A percentile compares a stretch with the other conserved stretches of the same genome.
Conservation (phyloP, 1,140 invertebrate species). For the Lithobius niger region DNA sequence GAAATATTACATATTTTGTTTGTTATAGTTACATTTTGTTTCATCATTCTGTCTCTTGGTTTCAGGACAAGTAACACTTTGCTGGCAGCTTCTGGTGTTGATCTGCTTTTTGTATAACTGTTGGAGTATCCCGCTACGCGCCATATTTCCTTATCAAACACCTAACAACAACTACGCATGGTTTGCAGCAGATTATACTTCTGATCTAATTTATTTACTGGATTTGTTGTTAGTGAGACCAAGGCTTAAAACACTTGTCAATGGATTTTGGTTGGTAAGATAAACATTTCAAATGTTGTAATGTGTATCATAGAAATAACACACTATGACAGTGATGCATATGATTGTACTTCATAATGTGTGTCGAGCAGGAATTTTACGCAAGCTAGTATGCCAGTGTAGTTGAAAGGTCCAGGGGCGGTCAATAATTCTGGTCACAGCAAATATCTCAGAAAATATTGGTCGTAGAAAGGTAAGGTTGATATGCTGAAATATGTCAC, state of each 20-base stretch:
- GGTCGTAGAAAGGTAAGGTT: too few species aligned
- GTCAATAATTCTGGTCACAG: not conserved
- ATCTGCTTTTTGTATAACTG: conserved; percentile 74
- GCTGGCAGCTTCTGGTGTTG: conserved; percentile 68
- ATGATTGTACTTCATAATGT: not conserved
- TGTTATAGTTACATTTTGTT: too few species aligned
- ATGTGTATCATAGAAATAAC: not conserved
- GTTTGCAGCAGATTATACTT: conserved; percentile 61
- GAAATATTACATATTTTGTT: too few species aligned
- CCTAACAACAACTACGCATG: conserved; percentile 51
- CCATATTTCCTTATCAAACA: conserved; percentile 71
- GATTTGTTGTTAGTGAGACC: conserved; percentile 71
- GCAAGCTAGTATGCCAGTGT: too few species aligned
- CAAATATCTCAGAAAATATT: not conserved
- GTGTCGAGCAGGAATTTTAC: not conserved
- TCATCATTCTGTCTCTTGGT: too few species aligned
- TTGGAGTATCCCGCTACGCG: conserved; percentile 66
- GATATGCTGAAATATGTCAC: too few species aligned
- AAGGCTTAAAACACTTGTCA: conserved; percentile 55
- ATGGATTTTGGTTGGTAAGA: conserved; percentile 55
- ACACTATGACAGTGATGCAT: not conserved
- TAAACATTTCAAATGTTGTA: not conserved
- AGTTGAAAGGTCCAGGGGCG: not conserved
- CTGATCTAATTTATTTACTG: conserved; percentile 67
- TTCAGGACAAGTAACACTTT: conserved; percentile 52